Percentiles rank a stretch among this genome's conserved stretches.
Evolutionary conservation across 2,888 invertebrate species (phyloP).

Genomic region (Lycocerus yunnanus): DNA sequence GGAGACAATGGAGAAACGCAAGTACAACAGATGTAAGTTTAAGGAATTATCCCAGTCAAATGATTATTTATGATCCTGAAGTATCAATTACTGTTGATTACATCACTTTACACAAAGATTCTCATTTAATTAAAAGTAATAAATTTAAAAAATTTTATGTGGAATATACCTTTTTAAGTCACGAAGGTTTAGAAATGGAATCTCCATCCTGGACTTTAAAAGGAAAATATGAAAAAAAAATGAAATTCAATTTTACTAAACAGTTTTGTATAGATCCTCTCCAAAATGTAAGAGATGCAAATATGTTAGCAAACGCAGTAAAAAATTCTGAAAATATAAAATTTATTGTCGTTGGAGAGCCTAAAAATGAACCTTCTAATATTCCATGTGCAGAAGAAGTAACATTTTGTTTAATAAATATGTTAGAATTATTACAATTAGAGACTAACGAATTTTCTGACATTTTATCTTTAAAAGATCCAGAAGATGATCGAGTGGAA

Average conservation of each 20-base stretch:
- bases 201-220: slow-evolving; percentile 36
- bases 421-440: slow-evolving; percentile 38
- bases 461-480: slow-evolving; percentile 33
- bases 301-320: slow-evolving; percentile 35
- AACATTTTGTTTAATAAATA: slow-evolving; percentile 31
- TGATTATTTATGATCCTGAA: slow-evolving; percentile 13
- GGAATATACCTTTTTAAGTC: slow-evolving; percentile 39
- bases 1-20: slow-evolving; percentile 43
- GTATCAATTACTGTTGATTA: slow-evolving; percentile 33
- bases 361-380: slow-evolving; percentile 20
- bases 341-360: slow-evolving; percentile 40
- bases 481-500: slow-evolving; percentile 7
- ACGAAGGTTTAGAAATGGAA: slow-evolving; percentile 39
- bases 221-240: slow-evolving; percentile 13
- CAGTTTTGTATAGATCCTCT: slow-evolving; percentile 34
- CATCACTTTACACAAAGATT: slow-evolving; percentile 22
- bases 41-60: slow-evolving; percentile 18
- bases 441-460: slow-evolving; percentile 31
- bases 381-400: slow-evolving; percentile 38
- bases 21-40: slow-evolving; percentile 35
- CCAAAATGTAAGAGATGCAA: slow-evolving; percentile 29
- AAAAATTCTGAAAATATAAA: slow-evolving; percentile 34
- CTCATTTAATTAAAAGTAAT: slow-evolving; percentile 17
- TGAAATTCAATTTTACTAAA: slow-evolving; percentile 37
- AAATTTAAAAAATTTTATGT: slow-evolving; percentile 39